These are phyloP conservation scores for Scomberomorus guttatus DNA, from an alignment of 2,797 vertebrate genomes.

Conservation along the genomic window DNA sequence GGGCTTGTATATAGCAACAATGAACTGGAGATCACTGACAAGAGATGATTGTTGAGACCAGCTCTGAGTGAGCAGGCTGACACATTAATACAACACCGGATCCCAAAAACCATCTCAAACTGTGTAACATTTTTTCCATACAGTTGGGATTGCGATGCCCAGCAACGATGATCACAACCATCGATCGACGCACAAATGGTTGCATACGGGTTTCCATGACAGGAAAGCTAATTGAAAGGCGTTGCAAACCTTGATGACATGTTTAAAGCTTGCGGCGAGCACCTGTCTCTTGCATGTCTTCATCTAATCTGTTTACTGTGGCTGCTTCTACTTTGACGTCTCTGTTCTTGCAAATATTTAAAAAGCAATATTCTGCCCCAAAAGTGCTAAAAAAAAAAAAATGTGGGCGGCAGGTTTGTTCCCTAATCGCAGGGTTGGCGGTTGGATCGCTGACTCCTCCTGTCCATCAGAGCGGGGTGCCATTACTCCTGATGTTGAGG, in stretches of 20 bases:
- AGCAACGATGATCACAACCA: neutral
- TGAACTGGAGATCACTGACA: neutral
- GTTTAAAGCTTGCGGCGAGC: no score
- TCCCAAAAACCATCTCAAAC: neutral
- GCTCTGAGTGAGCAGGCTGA: neutral
- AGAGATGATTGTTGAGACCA: neutral
- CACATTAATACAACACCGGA: neutral
- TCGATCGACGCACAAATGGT: no score
- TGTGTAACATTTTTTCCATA: neutral
- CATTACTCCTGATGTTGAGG: no score
- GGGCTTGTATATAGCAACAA: neutral
- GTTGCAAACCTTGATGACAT: no score
- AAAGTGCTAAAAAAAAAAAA: slow-evolving; percentile 7
- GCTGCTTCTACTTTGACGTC: neutral
- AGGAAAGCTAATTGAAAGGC: neutral
- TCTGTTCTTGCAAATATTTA: slow-evolving; percentile 23
- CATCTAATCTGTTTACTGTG: neutral
- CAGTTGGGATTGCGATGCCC: neutral
- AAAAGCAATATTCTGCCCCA: neutral
- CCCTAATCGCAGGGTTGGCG: no score
- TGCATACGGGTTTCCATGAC: no score
- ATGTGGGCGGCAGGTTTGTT: neutral
- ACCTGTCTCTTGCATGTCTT: slow-evolving; percentile 7
- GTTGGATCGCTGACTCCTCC: neutral
- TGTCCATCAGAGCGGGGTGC: neutral